Conservation (phyloP, 2,113 vertebrate species). For the Halichoerus grypus region DNA sequence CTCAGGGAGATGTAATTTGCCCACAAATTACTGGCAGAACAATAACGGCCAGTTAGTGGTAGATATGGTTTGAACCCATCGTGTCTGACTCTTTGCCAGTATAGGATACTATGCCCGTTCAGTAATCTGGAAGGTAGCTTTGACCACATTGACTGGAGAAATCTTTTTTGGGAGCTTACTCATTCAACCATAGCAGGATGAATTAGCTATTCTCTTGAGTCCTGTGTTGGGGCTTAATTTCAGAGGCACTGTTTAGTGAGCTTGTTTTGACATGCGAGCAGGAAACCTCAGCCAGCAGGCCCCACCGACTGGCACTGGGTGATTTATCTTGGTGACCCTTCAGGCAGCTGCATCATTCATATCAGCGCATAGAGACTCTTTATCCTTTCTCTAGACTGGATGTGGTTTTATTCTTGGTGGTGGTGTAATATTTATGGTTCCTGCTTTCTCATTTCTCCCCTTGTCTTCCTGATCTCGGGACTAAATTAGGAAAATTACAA, state of each 20-base stretch:
- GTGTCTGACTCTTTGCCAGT: background rate
- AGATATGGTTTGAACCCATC: background rate
- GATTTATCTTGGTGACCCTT: background rate
- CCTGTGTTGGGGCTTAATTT: background rate
- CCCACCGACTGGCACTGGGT: background rate
- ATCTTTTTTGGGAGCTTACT: background rate
- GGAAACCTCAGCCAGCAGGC: background rate
- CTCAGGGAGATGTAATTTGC: background rate
- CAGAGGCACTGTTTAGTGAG: background rate
- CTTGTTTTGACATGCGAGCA: background rate
- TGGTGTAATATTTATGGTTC: background rate
- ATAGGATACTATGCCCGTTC: background rate
- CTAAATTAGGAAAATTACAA: conserved; percentile 8
- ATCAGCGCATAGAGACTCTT: background rate
- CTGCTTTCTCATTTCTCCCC: background rate
- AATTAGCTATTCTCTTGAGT: background rate
- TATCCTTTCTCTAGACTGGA: background rate
- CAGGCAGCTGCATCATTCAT: background rate
- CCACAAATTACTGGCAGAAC: background rate
- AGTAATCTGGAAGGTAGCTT: background rate
- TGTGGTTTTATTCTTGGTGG: background rate
- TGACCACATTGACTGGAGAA: background rate
- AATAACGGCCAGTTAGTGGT: background rate
- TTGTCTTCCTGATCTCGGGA: conserved; percentile 18
- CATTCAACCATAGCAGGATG: background rate